A percentile compares a stretch with the other conserved stretches of the same genome.
These are phyloP conservation scores for Atractosteus spatula DNA, from an alignment of 2,113 vertebrate genomes.

Conservation along the genomic window DNA sequence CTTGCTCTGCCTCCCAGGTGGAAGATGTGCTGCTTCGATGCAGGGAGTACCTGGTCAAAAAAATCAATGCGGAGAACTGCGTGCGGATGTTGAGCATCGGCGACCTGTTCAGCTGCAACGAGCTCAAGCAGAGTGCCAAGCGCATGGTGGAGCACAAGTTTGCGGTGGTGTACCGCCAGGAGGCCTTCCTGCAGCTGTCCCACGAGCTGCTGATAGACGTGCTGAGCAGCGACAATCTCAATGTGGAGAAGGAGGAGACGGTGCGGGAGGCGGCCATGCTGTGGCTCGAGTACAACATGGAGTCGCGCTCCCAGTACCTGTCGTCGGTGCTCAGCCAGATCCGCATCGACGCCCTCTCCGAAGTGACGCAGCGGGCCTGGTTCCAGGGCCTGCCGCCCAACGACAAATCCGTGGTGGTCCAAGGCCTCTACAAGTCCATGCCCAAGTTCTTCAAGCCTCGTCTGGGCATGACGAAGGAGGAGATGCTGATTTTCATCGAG, in stretches of 20 bases:
- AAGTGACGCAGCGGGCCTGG: conserved; percentile 97
- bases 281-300: conserved; percentile 96
- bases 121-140: conserved; percentile 92
- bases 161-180: conserved; percentile 88
- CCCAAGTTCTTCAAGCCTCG: conserved; percentile 98
- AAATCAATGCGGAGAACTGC: conserved; percentile 96
- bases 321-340: conserved; percentile 97
- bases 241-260: conserved; percentile 97
- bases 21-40: conserved; percentile 90
- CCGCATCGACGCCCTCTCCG: conserved; percentile 94
- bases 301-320: conserved; percentile 90
- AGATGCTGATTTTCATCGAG: conserved; percentile 98
- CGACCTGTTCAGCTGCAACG: conserved; percentile 93
- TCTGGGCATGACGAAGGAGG: conserved; percentile 98
- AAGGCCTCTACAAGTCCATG: conserved; percentile 99
- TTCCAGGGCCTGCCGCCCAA: conserved; percentile 96
- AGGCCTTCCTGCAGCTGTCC: conserved; percentile 93
- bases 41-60: conserved; percentile 93
- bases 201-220: conserved; percentile 94
- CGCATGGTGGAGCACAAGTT: conserved; percentile 99
- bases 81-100: conserved; percentile 93
- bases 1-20: conserved; percentile 69
- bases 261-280: conserved; percentile 96
- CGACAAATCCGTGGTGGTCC: conserved; percentile 96
- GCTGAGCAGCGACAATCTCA: conserved; percentile 97